Conservation (phyloP, 2,888 invertebrate species). For the Conistra vaccinii region DNA sequence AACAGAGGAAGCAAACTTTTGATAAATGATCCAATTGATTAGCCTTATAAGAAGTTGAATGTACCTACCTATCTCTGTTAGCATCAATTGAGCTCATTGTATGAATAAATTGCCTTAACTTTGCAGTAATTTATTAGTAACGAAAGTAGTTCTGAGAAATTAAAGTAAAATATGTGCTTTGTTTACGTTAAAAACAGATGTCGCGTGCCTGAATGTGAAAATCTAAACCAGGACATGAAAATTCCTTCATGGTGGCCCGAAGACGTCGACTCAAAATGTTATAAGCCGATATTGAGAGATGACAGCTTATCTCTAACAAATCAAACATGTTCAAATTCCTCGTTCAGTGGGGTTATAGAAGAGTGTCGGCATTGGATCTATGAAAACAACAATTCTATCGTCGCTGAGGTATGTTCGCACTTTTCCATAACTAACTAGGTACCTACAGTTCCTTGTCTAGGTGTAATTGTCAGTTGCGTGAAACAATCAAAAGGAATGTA, state of each 20-base stretch:
- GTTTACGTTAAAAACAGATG: slow-evolving; percentile 73
- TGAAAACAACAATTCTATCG: slow-evolving; percentile 80
- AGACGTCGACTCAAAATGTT: slow-evolving; percentile 76
- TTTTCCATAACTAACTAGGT: neutral
- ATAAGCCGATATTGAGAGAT: slow-evolving; percentile 74
- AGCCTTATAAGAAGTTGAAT: slow-evolving; percentile 28
- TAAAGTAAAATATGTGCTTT: slow-evolving; percentile 4
- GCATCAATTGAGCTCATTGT: slow-evolving; percentile 62
- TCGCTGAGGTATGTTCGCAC: slow-evolving; percentile 75
- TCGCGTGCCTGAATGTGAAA: slow-evolving; percentile 80
- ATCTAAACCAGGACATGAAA: slow-evolving; percentile 42
- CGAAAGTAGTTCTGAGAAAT: slow-evolving; percentile 7
- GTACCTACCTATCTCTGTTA: slow-evolving; percentile 38
- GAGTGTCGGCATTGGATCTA: slow-evolving; percentile 83
- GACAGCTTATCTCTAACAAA: slow-evolving; percentile 67
- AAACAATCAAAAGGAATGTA: neutral
- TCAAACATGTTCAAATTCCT: slow-evolving; percentile 76
- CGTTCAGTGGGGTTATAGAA: slow-evolving; percentile 74
- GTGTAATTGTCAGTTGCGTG: neutral
- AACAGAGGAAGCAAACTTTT: slow-evolving; percentile 20
- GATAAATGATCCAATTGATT: slow-evolving; percentile 45
- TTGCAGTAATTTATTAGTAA: slow-evolving; percentile 12
- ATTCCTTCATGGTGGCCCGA: slow-evolving; percentile 82
- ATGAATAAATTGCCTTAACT: slow-evolving; percentile 34
- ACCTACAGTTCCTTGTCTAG: neutral